Evolutionary conservation across 2,797 vertebrate genomes (phyloP).

Genomic region (Borostomias antarcticus): DNA sequence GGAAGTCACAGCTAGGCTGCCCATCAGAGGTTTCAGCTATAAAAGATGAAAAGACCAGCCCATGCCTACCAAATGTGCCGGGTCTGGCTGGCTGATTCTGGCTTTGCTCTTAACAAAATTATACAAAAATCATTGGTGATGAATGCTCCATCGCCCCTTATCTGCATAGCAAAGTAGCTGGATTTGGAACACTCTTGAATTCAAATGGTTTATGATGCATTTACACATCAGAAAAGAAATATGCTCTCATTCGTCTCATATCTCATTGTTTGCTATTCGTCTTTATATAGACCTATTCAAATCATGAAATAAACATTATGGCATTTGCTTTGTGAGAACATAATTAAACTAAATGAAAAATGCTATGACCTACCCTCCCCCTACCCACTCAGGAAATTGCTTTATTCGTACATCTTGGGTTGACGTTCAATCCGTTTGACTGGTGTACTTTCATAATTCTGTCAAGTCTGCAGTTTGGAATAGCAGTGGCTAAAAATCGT

Average conservation of each 20-base stretch:
- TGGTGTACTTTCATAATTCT: slow-evolving; percentile 34
- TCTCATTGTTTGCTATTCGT: slow-evolving; percentile 15
- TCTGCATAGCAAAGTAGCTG: not conserved
- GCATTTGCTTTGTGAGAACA: slow-evolving; percentile 47
- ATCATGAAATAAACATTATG: slow-evolving; percentile 40
- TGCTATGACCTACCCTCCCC: slow-evolving; percentile 18
- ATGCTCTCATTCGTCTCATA: slow-evolving; percentile 8
- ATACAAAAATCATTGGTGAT: not conserved
- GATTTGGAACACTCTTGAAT: slow-evolving; percentile 1
- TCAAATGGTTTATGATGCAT: slow-evolving; percentile 27
- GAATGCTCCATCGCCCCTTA: not conserved
- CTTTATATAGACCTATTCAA: slow-evolving; percentile 31
- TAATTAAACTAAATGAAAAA: slow-evolving; percentile 47
- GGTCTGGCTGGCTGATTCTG: not conserved
- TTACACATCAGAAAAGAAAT: slow-evolving; percentile 20
- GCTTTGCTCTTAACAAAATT: too few species aligned
- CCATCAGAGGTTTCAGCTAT: slow-evolving; percentile 54
- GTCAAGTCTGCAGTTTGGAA: slow-evolving; percentile 36
- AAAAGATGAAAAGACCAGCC: slow-evolving; percentile 36
- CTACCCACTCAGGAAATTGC: slow-evolving; percentile 33
- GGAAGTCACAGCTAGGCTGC: slow-evolving; percentile 60
- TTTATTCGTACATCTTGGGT: slow-evolving; percentile 48
- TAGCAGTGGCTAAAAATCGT: slow-evolving; percentile 37
- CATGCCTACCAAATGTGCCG: not conserved
- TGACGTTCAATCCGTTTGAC: slow-evolving; percentile 35